These are phyloP conservation scores for Gymnorhina tibicen DNA, from an alignment of 2,113 vertebrate genomes.

Conservation along the genomic window DNA sequence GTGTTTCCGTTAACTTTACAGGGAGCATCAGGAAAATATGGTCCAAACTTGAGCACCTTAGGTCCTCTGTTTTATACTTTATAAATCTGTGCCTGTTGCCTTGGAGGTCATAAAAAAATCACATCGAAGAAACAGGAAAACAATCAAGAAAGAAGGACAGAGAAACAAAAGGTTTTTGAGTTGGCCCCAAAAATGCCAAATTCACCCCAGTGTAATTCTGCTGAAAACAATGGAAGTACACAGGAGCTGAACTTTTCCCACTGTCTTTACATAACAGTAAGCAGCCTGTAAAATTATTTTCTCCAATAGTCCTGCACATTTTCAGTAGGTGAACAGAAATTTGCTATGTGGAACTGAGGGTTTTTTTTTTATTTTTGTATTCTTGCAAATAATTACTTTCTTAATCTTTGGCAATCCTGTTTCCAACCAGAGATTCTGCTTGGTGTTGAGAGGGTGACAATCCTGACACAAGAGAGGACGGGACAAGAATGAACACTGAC, in stretches of 20 bases:
- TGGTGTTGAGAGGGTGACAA: not conserved
- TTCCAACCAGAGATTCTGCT: not conserved
- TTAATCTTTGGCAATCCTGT: not conserved
- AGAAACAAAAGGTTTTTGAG: not conserved
- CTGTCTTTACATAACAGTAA: not conserved
- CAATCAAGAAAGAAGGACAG: not conserved
- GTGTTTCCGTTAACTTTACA: not conserved
- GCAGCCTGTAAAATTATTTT: not conserved
- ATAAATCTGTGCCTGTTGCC: not conserved
- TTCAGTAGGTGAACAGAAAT: not conserved
- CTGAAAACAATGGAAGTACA: not conserved
- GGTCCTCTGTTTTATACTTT: not conserved
- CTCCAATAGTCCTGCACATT: not conserved
- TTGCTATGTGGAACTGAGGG: not conserved
- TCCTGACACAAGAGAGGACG: not conserved
- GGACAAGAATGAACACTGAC: not conserved
- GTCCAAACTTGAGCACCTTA: not conserved
- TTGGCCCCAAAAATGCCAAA: not conserved
- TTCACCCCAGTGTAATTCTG: not conserved
- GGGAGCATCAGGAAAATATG: not conserved
- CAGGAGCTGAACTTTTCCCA: not conserved
- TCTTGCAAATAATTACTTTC: not conserved
- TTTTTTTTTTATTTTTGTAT: not conserved
- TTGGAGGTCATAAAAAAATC: not conserved
- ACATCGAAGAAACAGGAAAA: not conserved